These are phyloP conservation scores for Dichetophora obliterata DNA, from an alignment of 2,888 invertebrate species.

Conservation along the genomic window DNA sequence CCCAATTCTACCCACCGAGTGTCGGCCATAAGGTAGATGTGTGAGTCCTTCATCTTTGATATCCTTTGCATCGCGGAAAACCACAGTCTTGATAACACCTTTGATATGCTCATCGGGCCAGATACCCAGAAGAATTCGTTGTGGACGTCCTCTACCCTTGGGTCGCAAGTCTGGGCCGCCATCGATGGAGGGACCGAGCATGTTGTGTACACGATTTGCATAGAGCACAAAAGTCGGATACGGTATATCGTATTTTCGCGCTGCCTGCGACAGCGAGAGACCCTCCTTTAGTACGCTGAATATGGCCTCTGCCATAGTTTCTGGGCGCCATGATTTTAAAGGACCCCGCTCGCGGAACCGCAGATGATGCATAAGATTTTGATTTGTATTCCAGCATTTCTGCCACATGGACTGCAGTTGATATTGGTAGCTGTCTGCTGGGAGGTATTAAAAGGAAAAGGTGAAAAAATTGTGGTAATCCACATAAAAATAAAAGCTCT, in stretches of 20 bases:
- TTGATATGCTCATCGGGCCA: constrained; percentile 96
- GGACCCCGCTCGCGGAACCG: constrained; percentile 93
- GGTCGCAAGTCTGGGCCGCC: constrained; percentile 92
- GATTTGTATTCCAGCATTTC: constrained; percentile 95
- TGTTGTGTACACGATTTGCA: constrained; percentile 93
- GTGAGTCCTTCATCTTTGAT: constrained; percentile 77
- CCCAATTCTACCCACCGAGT: constrained; percentile 72
- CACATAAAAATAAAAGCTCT: not conserved
- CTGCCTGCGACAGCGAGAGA: constrained; percentile 88
- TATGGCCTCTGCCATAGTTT: constrained; percentile 95
- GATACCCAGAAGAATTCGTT: constrained; percentile 89
- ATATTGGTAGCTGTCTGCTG: constrained; percentile 92
- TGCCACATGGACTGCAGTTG: constrained; percentile 96
- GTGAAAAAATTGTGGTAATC: not conserved
- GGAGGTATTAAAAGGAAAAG: constrained; percentile 30
- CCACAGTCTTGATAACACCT: constrained; percentile 91
- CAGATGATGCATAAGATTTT: constrained; percentile 89
- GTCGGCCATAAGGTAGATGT: constrained; percentile 74
- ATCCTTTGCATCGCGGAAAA: constrained; percentile 89
- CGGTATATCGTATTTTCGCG: constrained; percentile 93
- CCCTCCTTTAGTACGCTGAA: constrained; percentile 93
- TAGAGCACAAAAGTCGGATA: constrained; percentile 94
- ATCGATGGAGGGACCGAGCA: constrained; percentile 92
- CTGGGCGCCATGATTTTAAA: constrained; percentile 92
- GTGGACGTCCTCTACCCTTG: constrained; percentile 91